These are phyloP conservation scores for Lanius ludovicianus DNA, from an alignment of 2,113 vertebrate species.

Conservation along the genomic window DNA sequence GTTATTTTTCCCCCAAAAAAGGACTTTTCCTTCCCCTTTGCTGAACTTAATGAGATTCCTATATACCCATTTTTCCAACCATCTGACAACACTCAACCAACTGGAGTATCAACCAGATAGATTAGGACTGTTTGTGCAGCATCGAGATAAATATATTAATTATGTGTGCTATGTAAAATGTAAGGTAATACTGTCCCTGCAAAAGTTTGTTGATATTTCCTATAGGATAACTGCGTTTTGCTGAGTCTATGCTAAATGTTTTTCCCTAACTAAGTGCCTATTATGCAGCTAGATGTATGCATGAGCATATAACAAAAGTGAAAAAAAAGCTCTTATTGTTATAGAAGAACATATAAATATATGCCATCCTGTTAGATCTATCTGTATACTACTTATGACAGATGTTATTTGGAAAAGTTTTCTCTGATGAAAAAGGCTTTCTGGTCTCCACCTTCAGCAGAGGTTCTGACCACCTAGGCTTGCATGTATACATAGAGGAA, in stretches of 20 bases:
- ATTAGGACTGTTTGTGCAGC: rapidly evolving
- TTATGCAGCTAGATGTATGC: neutral
- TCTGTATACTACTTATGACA: neutral
- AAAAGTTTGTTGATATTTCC: neutral
- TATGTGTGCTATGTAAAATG: neutral
- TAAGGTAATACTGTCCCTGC: neutral
- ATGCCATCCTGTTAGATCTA: neutral
- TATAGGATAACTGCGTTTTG: neutral
- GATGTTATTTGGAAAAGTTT: neutral
- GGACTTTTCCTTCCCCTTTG: neutral
- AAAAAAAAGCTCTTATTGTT: neutral
- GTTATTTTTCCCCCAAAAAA: neutral
- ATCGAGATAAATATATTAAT: neutral
- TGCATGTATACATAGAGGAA: rapidly evolving
- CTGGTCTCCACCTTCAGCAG: neutral
- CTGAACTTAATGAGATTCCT: neutral
- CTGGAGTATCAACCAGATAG: neutral
- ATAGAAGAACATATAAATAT: neutral
- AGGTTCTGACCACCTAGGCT: neutral
- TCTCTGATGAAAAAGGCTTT: neutral
- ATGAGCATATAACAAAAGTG: neutral
- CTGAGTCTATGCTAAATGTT: neutral
- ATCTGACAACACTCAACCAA: neutral
- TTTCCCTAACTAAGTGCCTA: neutral
- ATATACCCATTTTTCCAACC: neutral